Evolutionary conservation across 1,140 invertebrate species (phyloP).

Genomic region (Ceratina australensis): DNA sequence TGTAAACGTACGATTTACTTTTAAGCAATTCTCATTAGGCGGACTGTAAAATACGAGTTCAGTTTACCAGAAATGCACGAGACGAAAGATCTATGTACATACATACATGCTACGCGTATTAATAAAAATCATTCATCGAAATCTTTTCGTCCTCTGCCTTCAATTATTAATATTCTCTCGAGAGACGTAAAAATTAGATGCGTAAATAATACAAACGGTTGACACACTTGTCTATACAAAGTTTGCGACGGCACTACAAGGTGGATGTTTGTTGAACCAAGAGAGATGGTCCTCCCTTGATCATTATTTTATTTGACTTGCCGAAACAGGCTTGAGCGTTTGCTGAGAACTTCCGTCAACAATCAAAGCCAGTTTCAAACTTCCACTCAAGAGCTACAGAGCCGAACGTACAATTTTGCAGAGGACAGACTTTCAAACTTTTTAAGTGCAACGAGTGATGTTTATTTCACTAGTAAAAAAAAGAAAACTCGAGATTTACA

Average conservation of each 20-base stretch:
- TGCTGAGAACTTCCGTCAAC: background rate
- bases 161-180: background rate
- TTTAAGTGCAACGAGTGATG: too few relatives aligned
- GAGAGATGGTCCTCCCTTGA: background rate
- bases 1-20: background rate
- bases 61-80: constrained; percentile 15
- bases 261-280: background rate
- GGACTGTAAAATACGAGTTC: constrained; percentile 15
- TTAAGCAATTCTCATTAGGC: background rate
- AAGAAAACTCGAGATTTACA: too few relatives aligned
- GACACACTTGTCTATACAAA: background rate
- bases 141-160: too few relatives aligned
- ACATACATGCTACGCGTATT: constrained; percentile 26
- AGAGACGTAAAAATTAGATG: background rate
- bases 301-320: background rate
- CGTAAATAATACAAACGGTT: background rate
- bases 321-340: background rate
- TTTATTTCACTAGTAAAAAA: background rate
- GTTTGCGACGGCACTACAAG: background rate
- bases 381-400: background rate
- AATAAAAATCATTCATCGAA: constrained; percentile 16
- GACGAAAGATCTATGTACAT: constrained; percentile 43
- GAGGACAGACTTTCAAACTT: background rate
- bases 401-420: background rate
- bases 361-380: background rate